Evolutionary conservation across 2,888 invertebrate genomes (phyloP).

Genomic region (Tetragonula carbonaria): DNA sequence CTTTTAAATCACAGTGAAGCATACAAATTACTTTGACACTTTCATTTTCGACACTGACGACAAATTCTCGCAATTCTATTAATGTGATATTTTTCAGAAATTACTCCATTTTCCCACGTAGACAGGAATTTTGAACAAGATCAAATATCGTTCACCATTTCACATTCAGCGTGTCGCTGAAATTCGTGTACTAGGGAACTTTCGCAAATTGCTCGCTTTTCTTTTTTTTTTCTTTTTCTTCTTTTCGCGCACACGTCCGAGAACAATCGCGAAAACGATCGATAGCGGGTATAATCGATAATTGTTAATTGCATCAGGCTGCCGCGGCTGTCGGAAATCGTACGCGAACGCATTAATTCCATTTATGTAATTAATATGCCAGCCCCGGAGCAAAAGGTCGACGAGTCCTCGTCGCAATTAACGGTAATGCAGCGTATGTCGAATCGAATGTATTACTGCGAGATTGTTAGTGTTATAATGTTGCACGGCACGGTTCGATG

Average conservation of each 20-base stretch:
- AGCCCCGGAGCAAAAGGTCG: no score
- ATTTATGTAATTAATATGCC: constrained; percentile 52
- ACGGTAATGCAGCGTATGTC: constrained; percentile 41
- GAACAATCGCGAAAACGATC: background rate
- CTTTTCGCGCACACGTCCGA: background rate
- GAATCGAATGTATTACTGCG: constrained; percentile 39
- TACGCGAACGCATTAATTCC: constrained; percentile 31
- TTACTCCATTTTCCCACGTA: no score
- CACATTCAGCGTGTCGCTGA: background rate
- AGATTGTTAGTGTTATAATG: constrained; percentile 31
- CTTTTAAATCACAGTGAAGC: no score
- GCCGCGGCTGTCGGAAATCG: constrained; percentile 13
- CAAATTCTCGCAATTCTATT: no score
- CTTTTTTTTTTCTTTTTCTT: background rate
- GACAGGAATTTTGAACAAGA: background rate
- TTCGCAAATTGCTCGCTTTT: background rate
- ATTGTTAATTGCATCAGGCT: constrained; percentile 30
- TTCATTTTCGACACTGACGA: no score
- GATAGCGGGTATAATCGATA: background rate
- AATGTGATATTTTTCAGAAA: no score
- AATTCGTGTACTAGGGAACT: background rate
- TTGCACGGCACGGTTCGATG: background rate
- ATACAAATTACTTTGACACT: no score
- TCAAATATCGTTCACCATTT: background rate
- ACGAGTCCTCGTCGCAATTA: constrained; percentile 36